phyloP scores from a whole-genome alignment of 2,797 vertebrate species.

The Calcarius lapponicus region DNA sequence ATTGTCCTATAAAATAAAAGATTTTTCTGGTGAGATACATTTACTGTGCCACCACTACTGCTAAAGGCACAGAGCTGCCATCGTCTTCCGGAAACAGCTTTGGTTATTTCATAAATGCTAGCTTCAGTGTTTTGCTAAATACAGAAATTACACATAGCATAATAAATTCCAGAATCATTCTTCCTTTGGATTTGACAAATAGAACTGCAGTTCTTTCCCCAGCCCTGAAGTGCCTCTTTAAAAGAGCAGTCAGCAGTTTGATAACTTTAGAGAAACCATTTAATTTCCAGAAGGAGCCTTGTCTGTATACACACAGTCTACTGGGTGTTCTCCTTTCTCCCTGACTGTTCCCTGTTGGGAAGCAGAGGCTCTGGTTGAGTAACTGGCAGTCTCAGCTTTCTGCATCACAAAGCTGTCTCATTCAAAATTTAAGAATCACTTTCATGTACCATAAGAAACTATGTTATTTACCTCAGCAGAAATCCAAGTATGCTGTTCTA shows the following conservation, averaged over 20 bases:
- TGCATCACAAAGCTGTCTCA: neutral
- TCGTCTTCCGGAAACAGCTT: neutral
- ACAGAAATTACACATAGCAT: neutral
- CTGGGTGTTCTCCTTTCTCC: neutral
- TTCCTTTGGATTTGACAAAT: neutral
- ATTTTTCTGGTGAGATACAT: slow-evolving; percentile 20
- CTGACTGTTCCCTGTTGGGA: neutral
- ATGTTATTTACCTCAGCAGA: neutral
- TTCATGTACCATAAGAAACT: neutral
- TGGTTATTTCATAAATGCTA: slow-evolving; percentile 39
- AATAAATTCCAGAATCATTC: slow-evolving; percentile 24
- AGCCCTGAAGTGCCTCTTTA: neutral
- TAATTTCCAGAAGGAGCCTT: slow-evolving; percentile 33
- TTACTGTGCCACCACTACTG: neutral
- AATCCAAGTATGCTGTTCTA: neutral
- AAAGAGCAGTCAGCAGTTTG: slow-evolving; percentile 2
- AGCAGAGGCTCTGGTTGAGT: neutral
- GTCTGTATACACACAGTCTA: neutral
- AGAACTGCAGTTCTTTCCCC: neutral
- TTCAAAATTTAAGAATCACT: neutral
- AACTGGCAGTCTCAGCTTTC: neutral
- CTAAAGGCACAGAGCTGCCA: neutral
- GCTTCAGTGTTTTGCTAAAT: neutral
- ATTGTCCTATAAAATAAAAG: slow-evolving; percentile 44
- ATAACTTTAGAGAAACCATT: slow-evolving; percentile 23